Conservation (phyloP, 1,140 invertebrate species). For the Caenorhabditis brenneri region DNA sequence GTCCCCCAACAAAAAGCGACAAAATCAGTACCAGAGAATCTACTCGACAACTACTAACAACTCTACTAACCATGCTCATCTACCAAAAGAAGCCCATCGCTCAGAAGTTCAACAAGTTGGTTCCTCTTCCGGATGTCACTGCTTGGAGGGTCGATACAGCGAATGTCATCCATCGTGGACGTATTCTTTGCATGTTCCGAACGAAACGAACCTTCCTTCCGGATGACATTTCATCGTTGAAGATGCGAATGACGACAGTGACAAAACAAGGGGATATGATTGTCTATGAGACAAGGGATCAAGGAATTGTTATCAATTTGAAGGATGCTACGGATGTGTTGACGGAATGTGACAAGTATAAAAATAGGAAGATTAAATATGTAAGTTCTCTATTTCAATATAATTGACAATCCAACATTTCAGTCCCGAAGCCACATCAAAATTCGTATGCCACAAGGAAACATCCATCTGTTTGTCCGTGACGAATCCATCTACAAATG, state of each 20-base stretch:
- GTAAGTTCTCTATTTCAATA: neutral
- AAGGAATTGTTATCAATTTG: neutral
- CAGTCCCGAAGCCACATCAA: conserved; percentile 17
- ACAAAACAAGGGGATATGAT: neutral
- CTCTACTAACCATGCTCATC: neutral
- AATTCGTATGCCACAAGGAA: conserved; percentile 1
- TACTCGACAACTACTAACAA: neutral
- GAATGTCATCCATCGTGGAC: neutral
- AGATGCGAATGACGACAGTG: conserved; percentile 9
- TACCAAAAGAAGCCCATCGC: neutral
- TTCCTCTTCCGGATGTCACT: neutral
- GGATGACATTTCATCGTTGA: neutral
- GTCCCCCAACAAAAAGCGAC: neutral
- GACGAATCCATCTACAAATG: neutral
- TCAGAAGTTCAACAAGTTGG: neutral
- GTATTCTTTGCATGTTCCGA: neutral
- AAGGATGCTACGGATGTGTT: neutral
- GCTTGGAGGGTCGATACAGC: neutral
- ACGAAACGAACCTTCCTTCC: neutral
- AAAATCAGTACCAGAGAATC: conserved; percentile 2
- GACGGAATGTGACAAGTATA: conserved; percentile 15
- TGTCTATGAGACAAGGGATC: neutral
- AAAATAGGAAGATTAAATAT: neutral
- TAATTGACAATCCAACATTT: neutral
- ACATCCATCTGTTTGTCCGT: neutral